Evolutionary conservation across 1,140 invertebrate species (phyloP), one percentile per base, ranked within the genome.

Genomic region (Scaptomyza pallida): DNA sequence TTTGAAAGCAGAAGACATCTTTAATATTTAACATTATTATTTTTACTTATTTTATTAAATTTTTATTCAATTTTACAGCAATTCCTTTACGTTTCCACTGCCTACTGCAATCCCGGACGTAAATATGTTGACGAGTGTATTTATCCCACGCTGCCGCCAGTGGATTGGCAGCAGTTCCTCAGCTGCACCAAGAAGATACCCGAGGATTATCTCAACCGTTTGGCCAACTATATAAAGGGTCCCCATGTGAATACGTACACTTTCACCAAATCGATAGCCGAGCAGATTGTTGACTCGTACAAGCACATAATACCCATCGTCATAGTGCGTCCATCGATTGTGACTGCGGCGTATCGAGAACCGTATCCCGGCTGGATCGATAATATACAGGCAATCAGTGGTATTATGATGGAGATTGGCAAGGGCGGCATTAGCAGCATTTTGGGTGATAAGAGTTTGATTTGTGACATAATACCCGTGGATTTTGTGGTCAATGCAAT

Each of bases 311-410:
- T 99, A 47, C 98, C 98, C 0, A 93, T 97, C 3, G 96, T 96
- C 12, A 97, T 99, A 68, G 95, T 99, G 0, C 92, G 98, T 72
- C 98, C 98, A 0, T 98, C 97, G 1, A 99, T 99, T 54, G 95
- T 97, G 1, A 96, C 95, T 3, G 95, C 94, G 0, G 94, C 96
- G 0, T 93, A 94, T 81, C 93, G 93, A 65, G 96, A 97, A 89
- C 96, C 96, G 0, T 95, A 93, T 86, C 95, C 95, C 0, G 97
- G 98, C 1, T 99, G 98, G 98, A 96, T 48, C 16, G 98, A 99
- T 91, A 99, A 98, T 81, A 93, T 97, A n/a, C 97, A 96, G 90
- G 98, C 98, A 15, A 94, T 94, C 2, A 94, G 94, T 12, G 94
- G 94, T 82, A 94, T 97, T 23, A 94, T 97, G 90, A 96, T 96